phyloP scores from a whole-genome alignment of 2,797 vertebrate species.

The Amblyraja radiata region DNA sequence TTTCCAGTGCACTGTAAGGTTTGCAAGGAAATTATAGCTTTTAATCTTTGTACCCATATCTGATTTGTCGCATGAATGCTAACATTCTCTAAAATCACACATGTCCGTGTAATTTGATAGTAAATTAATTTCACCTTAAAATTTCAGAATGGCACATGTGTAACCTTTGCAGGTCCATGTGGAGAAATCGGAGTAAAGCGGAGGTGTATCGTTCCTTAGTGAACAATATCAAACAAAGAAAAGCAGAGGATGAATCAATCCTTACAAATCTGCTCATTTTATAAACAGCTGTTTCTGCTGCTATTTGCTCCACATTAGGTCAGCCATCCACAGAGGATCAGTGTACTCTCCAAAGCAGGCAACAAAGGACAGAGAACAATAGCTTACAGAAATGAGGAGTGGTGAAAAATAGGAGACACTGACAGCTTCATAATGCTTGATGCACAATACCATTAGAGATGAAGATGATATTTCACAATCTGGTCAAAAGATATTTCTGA shows the following conservation, averaged over 20 bases:
- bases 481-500: background rate
- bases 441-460: background rate
- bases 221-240: background rate
- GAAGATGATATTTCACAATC: background rate
- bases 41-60: background rate
- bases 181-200: background rate
- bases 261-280: background rate
- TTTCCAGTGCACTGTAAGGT: background rate
- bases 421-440: background rate
- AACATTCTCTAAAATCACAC: background rate
- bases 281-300: background rate
- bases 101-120: background rate
- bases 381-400: background rate
- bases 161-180: background rate
- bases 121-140: background rate
- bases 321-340: background rate
- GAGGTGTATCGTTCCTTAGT: background rate
- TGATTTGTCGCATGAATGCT: background rate
- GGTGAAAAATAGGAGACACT: background rate
- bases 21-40: background rate
- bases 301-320: background rate
- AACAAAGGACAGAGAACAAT: background rate
- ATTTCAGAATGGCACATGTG: background rate
- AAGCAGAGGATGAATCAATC: background rate
- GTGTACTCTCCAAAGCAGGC: background rate